A percentile compares a stretch with the other conserved stretches of the same genome.
phyloP scores from a whole-genome alignment of 2,888 invertebrate species.

The Ormia ochracea region DNA sequence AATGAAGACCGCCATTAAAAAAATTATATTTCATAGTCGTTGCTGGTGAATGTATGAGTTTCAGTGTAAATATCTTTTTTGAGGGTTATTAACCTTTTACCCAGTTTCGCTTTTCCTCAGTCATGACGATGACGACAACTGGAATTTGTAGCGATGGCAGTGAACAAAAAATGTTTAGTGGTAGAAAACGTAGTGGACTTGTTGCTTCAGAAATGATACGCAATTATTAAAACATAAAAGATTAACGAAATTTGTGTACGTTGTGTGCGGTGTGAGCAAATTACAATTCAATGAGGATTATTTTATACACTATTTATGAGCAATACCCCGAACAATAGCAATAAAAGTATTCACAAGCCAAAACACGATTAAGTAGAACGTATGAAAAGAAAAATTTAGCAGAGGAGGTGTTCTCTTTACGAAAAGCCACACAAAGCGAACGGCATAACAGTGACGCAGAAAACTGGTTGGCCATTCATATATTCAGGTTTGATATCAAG shows the following conservation, averaged over 20 bases:
- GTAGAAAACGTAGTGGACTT: conserved; percentile 2
- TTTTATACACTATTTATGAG: background rate
- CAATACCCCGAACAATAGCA: conserved; percentile 4
- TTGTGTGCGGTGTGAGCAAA: background rate
- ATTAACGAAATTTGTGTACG: background rate
- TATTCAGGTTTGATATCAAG: background rate
- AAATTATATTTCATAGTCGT: conserved; percentile 25
- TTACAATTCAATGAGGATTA: conserved; percentile 38
- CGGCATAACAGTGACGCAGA: background rate
- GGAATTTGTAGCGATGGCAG: conserved; percentile 10
- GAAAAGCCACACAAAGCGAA: conserved; percentile 9
- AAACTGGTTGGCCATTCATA: background rate
- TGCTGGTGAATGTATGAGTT: background rate
- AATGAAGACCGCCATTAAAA: conserved; percentile 19
- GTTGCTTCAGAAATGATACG: background rate
- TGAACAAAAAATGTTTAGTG: background rate
- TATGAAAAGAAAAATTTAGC: background rate
- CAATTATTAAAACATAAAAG: conserved; percentile 1
- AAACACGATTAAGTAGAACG: background rate
- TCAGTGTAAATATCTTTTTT: conserved; percentile 30
- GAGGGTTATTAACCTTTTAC: conserved; percentile 62
- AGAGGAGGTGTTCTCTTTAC: background rate
- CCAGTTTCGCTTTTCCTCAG: conserved; percentile 51
- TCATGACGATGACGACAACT: conserved; percentile 16
- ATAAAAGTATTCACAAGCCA: background rate